Conservation (phyloP, 2,113 vertebrate genomes). For the Microcebus tavaratra region DNA sequence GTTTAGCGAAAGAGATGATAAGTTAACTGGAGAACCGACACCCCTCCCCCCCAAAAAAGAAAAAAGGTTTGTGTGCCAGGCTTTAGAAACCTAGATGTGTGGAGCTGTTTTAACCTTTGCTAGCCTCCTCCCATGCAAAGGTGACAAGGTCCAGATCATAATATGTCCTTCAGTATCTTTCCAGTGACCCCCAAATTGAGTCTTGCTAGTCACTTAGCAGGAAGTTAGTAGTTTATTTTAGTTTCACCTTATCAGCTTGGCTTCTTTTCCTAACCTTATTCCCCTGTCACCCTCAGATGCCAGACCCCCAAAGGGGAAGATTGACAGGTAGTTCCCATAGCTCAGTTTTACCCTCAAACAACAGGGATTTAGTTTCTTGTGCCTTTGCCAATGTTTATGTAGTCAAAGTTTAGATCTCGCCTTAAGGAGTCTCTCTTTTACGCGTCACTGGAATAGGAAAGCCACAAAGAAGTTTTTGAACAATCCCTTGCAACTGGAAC, state of each 20-base stretch:
- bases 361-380: conserved; percentile 94
- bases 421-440: conserved; percentile 93
- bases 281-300: conserved; percentile 93
- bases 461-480: conserved; percentile 88
- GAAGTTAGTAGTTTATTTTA: conserved; percentile 92
- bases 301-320: conserved; percentile 93
- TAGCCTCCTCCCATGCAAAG: conserved; percentile 92
- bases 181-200: conserved; percentile 94
- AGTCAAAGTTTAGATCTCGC: conserved; percentile 94
- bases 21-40: background rate
- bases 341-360: conserved; percentile 90
- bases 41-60: conserved; percentile 31
- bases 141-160: conserved; percentile 96
- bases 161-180: conserved; percentile 93
- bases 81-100: conserved; percentile 79
- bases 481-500: conserved; percentile 92
- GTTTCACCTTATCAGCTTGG: conserved; percentile 95
- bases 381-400: conserved; percentile 96
- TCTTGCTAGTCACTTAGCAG: conserved; percentile 92
- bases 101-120: conserved; percentile 98
- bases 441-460: conserved; percentile 92
- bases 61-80: conserved; percentile 66
- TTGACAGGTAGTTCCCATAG: conserved; percentile 92
- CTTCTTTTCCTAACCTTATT: conserved; percentile 90
- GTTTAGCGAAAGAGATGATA: background rate